Evolutionary conservation across 2,888 invertebrate species (phyloP).

Genomic region (Pristionchus japonicus): DNA sequence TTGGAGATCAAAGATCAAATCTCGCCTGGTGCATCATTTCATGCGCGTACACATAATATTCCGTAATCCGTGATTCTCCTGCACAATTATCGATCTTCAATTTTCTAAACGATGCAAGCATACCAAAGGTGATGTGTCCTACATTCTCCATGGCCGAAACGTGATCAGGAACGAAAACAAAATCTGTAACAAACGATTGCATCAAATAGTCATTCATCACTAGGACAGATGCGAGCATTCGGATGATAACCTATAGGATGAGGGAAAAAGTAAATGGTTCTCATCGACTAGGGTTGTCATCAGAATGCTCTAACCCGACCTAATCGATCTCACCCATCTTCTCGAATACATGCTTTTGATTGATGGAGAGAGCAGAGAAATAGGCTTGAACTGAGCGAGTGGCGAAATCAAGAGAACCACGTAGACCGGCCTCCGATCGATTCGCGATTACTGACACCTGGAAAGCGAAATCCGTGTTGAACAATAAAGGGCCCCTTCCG

Average conservation of each 20-base stretch:
- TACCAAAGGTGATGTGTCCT: background rate
- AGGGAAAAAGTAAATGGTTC: no score
- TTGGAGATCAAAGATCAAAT: background rate
- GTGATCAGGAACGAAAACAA: conserved; percentile 19
- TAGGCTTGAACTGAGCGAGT: background rate
- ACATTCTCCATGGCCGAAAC: conserved; percentile 9
- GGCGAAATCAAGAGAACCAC: background rate
- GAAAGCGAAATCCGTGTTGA: no score
- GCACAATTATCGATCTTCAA: no score
- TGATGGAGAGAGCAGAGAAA: background rate
- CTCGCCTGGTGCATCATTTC: conserved; percentile 11
- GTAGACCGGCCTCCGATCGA: background rate
- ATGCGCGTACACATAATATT: background rate
- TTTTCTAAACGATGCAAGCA: no score
- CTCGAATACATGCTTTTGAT: background rate
- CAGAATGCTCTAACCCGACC: no score
- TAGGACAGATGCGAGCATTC: no score
- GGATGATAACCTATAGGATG: no score
- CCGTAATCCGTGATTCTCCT: background rate
- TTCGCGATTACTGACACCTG: background rate
- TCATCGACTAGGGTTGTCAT: no score
- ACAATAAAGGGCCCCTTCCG: background rate
- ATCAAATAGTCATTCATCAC: no score
- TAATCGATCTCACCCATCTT: conserved; percentile 11
- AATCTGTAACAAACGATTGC: background rate